Conservation (phyloP, 1,140 invertebrate genomes). For the Hesperophylax magnus region DNA sequence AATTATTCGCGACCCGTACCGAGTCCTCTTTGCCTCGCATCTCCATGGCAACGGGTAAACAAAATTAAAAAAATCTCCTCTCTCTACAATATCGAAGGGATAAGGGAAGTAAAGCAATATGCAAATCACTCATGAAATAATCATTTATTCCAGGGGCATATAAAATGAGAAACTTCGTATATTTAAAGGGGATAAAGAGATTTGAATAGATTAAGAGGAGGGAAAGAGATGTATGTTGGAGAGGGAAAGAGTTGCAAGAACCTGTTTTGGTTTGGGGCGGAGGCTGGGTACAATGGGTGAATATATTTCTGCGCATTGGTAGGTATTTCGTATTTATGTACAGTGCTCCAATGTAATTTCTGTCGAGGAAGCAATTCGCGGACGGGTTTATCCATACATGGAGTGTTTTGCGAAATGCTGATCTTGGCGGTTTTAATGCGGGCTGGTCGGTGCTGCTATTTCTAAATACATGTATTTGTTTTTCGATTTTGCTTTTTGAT, state of each 20-base stretch:
- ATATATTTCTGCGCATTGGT: background rate
- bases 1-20: conserved; percentile 20
- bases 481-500: too few relatives aligned
- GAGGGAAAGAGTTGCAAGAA: conserved; percentile 33
- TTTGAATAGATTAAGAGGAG: conserved; percentile 18
- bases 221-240: background rate
- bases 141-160: background rate
- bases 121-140: background rate
- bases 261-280: conserved; percentile 31
- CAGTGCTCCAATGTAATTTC: conserved; percentile 28
- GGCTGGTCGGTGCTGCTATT: too few relatives aligned
- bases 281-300: conserved; percentile 35
- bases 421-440: background rate
- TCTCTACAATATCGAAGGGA: conserved; percentile 15
- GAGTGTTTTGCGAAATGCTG: conserved; percentile 25
- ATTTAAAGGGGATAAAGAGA: conserved; percentile 1
- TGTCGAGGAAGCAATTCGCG: background rate
- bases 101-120: background rate
- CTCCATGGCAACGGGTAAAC: conserved; percentile 26
- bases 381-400: conserved; percentile 28
- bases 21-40: conserved; percentile 22
- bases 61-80: background rate
- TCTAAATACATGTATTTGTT: too few relatives aligned
- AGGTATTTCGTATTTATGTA: background rate
- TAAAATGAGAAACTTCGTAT: background rate